Conservation (phyloP, 2,797 vertebrate genomes). For the Mareca strepera region DNA sequence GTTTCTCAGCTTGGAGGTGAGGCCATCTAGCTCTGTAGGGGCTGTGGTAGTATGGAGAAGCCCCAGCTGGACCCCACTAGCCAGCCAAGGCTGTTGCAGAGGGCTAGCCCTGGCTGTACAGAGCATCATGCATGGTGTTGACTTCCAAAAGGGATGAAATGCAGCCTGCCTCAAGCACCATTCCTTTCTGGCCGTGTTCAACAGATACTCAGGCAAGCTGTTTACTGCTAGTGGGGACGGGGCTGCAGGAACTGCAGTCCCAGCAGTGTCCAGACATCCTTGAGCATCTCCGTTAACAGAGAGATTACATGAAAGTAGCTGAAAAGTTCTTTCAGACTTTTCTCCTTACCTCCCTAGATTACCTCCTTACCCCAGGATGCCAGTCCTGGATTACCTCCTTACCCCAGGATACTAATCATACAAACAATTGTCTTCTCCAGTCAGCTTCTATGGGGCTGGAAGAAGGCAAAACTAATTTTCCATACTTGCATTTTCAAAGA, state of each 20-base stretch:
- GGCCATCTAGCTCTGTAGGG: not conserved
- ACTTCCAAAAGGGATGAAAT: not conserved
- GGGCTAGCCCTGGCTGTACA: not conserved
- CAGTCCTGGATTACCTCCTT: not conserved
- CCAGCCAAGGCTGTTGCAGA: not conserved
- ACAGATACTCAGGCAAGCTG: not conserved
- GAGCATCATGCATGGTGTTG: not conserved
- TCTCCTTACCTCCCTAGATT: not conserved
- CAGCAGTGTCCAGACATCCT: not conserved
- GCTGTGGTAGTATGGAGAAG: not conserved
- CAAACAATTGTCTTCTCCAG: not conserved
- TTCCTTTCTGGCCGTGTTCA: not conserved
- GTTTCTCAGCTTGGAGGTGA: not conserved
- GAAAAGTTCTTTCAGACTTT: not conserved
- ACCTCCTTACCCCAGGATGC: too few relatives aligned
- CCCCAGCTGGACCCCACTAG: not conserved
- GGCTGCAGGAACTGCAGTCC: not conserved
- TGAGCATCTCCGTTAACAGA: not conserved
- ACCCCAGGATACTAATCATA: not conserved
- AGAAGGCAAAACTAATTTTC: not conserved
- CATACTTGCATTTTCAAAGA: too few relatives aligned
- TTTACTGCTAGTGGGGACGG: not conserved
- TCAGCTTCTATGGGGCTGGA: not conserved
- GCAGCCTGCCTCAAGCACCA: not conserved
- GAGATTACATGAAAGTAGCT: not conserved